These are phyloP conservation scores for Penaeus monodon DNA, from an alignment of 2,888 invertebrate genomes.

Conservation along the genomic window DNA sequence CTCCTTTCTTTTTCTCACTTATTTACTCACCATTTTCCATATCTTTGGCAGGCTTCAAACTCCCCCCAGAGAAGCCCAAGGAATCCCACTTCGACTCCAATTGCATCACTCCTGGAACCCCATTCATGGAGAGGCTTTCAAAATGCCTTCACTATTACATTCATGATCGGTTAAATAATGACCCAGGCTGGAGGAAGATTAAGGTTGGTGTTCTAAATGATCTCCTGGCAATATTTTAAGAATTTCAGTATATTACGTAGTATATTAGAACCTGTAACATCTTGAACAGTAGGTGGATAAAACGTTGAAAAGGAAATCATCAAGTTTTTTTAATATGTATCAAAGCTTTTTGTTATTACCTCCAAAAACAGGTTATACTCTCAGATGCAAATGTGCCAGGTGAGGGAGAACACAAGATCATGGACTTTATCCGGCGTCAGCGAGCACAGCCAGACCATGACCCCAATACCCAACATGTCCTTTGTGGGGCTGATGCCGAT, in stretches of 20 bases:
- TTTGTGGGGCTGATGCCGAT: conserved; percentile 99
- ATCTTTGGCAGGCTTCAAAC: conserved; percentile 67
- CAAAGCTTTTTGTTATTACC: neutral
- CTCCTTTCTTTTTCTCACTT: too few relatives aligned
- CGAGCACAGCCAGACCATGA: conserved; percentile 94
- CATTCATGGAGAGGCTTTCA: conserved; percentile 73
- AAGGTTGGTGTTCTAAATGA: conserved; percentile 75
- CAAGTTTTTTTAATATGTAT: neutral
- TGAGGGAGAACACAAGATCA: conserved; percentile 98
- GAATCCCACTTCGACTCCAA: conserved; percentile 98
- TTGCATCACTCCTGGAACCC: conserved; percentile 89
- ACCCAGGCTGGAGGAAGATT: conserved; percentile 94
- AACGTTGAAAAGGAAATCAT: too few relatives aligned
- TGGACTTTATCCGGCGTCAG: conserved; percentile 98
- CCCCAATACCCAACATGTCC: conserved; percentile 96
- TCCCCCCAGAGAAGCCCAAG: conserved; percentile 90
- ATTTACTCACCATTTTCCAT: neutral
- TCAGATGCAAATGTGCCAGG: conserved; percentile 99
- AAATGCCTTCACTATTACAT: conserved; percentile 84
- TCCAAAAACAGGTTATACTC: conserved; percentile 77
- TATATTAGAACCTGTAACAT: too few relatives aligned
- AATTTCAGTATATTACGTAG: too few relatives aligned
- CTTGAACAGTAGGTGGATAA: too few relatives aligned
- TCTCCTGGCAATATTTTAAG: too few relatives aligned
- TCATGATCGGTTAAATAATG: conserved; percentile 89